Conservation (phyloP, 2,797 vertebrate genomes). For the Chloroceryle inda region DNA sequence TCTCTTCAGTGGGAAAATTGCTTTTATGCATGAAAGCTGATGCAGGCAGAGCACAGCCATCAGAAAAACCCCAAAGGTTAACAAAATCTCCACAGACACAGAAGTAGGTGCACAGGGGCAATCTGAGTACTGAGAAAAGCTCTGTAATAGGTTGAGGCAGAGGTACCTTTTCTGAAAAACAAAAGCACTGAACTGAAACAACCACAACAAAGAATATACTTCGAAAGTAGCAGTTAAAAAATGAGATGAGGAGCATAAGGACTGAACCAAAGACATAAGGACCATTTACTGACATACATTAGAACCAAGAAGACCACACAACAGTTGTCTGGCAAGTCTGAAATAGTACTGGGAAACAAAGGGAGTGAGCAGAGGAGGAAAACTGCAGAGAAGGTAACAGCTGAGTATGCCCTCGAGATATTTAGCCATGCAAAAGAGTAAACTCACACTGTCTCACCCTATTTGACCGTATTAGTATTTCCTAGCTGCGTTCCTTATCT, state of each 20-base stretch:
- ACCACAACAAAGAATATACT: neutral
- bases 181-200: constrained; percentile 1
- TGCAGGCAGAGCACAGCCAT: neutral
- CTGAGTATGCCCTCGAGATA: constrained; percentile 11
- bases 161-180: neutral
- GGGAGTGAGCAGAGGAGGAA: neutral
- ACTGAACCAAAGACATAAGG: neutral
- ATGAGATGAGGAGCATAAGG: neutral
- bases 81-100: neutral
- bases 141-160: neutral
- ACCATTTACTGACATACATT: constrained; percentile 13
- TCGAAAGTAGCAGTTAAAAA: neutral
- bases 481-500: neutral
- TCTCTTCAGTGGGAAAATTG: neutral
- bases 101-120: neutral
- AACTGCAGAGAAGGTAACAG: neutral
- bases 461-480: neutral
- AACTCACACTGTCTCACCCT: neutral
- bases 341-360: constrained; percentile 42
- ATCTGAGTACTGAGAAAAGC: neutral
- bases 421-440: neutral
- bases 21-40: neutral
- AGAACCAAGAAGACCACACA: constrained; percentile 11
- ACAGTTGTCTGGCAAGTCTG: constrained; percentile 27
- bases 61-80: neutral